Percentiles rank a stretch among this genome's conserved stretches.
phyloP scores from a whole-genome alignment of 2,888 invertebrate species.

The Calliscelio sp. region DNA sequence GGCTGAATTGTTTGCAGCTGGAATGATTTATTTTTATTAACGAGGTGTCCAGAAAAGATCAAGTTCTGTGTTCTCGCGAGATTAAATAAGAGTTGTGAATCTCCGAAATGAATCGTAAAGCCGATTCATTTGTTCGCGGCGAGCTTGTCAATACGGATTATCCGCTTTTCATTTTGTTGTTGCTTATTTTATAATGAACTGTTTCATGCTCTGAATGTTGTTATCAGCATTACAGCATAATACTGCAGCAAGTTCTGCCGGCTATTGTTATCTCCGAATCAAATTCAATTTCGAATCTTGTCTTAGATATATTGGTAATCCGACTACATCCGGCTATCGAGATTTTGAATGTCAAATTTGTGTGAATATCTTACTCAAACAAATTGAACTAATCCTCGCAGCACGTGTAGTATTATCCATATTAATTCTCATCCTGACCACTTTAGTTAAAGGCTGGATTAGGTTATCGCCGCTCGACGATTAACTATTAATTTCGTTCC shows the following conservation, averaged over 20 bases:
- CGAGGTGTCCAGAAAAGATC: slow-evolving; percentile 5
- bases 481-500: slow-evolving; percentile 34
- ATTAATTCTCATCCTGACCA: slow-evolving; percentile 53
- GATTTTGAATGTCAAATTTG: slow-evolving; percentile 66
- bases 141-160: slow-evolving; percentile 38
- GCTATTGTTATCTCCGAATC: slow-evolving; percentile 52
- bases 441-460: slow-evolving; percentile 46
- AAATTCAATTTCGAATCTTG: slow-evolving; percentile 70
- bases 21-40: slow-evolving; percentile 58
- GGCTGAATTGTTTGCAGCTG: slow-evolving; percentile 33
- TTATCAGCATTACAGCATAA: no score
- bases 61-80: slow-evolving; percentile 17
- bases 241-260: slow-evolving; percentile 8
- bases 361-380: slow-evolving; percentile 64
- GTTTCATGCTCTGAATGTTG: no score
- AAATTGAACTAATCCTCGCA: slow-evolving; percentile 65
- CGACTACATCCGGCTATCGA: slow-evolving; percentile 58
- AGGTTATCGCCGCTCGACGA: slow-evolving; percentile 28
- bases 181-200: slow-evolving; percentile 26
- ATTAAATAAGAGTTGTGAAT: slow-evolving; percentile 34
- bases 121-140: slow-evolving; percentile 25
- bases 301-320: slow-evolving; percentile 67
- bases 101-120: slow-evolving; percentile 7
- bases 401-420: slow-evolving; percentile 66
- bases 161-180: slow-evolving; percentile 8